Percentiles rank a stretch among this genome's conserved stretches.
Evolutionary conservation across 2,888 invertebrate species (phyloP).

Genomic region (Mycogona germanica): DNA sequence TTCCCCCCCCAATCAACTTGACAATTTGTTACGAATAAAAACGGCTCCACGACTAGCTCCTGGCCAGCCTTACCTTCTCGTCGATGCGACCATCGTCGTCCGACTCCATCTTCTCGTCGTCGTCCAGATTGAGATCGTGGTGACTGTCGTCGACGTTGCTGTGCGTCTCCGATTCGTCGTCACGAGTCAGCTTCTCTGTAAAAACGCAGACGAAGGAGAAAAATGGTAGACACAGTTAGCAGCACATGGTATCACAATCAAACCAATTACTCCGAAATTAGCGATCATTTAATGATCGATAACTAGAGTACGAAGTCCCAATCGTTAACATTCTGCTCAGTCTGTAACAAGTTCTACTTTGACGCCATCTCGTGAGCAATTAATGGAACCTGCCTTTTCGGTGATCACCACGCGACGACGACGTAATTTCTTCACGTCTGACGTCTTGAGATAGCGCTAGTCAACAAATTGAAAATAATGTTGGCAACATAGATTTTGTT

Average conservation of each 20-base stretch:
- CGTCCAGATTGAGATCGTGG: constrained; percentile 39
- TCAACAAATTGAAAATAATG: too few species aligned
- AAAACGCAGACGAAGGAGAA: not conserved
- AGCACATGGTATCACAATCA: not conserved
- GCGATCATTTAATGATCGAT: not conserved
- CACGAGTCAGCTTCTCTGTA: constrained; percentile 19
- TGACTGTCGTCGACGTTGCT: constrained; percentile 25
- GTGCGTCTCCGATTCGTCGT: constrained; percentile 21
- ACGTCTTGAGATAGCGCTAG: too few species aligned
- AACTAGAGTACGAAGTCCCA: not conserved
- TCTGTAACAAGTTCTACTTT: too few species aligned
- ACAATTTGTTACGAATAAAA: too few species aligned
- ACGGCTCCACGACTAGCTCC: too few species aligned
- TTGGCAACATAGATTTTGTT: too few species aligned
- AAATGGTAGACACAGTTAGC: not conserved
- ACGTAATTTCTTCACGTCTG: too few species aligned
- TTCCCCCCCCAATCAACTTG: too few species aligned
- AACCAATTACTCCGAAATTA: not conserved
- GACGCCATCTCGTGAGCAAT: too few species aligned
- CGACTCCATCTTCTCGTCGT: constrained; percentile 24
- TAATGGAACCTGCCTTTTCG: too few species aligned
- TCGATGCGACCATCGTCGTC: constrained; percentile 21
- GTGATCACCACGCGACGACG: too few species aligned
- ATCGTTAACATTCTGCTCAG: too few species aligned
- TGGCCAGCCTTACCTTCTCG: constrained; percentile 12